Evolutionary conservation across 2,888 invertebrate species (phyloP), one percentile per base, ranked within the genome.

Genomic region (Limulus polyphemus): DNA sequence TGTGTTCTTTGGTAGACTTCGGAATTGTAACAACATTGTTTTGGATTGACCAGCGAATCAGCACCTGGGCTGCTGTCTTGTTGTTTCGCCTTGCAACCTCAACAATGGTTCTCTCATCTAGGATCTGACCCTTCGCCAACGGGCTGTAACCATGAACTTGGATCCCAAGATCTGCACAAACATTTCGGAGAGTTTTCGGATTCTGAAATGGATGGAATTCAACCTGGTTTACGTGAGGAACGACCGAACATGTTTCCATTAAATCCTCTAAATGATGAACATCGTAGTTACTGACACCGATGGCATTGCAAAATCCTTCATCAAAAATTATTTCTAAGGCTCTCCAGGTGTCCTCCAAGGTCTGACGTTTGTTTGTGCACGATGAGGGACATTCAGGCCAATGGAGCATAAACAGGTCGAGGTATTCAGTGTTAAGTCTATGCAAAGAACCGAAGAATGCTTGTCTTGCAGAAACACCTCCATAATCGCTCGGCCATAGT

Each of bases 181-280:
- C 75, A 10, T 70, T 58, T 49, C 71, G 64, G 14, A 77, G 66
- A 11, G 70, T 65, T 47, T 65, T 64, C 0, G 74, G 75, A 68
- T 76, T 73, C 61, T 74, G 73, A 69, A 73, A 76, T 2, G 76
- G 76, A 64, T 77, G 76, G 67, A 74, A 77, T 68, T 77, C 77
- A 52, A 72, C 72, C 68, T 77, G 77, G 68, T 76, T 76, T 16
- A 75, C 73, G 58, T 74, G 73, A 3, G 77, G 77, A 47, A 68
- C 61, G 7, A 76, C 67, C 17, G 71, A 69, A 52, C 73, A 71
- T 54, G 69, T 70, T 55, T 74, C 74, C 62, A 73, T 58, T 13
- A 76, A 59, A 48, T 70, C 70, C 59, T 74, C 72, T 47, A 77
- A 63, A 62, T 77, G 73, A 11, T 59, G 59, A 52, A 71, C 68